phyloP scores from a whole-genome alignment of 2,797 vertebrate genomes.

The Erithacus rubecula region DNA sequence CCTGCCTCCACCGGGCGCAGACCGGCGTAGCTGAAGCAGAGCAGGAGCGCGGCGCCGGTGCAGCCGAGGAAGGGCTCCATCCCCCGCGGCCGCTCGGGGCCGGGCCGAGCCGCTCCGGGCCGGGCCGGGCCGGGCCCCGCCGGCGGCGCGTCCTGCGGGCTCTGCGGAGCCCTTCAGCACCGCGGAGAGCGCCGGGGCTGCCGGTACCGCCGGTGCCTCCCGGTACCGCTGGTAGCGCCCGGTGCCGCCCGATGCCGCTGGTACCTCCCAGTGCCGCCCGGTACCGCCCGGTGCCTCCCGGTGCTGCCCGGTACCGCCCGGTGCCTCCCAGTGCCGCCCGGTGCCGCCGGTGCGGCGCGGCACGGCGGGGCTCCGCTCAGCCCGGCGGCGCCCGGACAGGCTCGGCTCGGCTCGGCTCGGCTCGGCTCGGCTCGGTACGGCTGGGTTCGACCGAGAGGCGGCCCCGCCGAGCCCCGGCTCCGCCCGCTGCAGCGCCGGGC shows the following conservation, averaged over 20 bases:
- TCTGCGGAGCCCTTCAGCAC: slow-evolving; percentile 45
- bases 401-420: neutral
- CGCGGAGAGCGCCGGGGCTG: neutral
- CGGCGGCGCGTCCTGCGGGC: slow-evolving; percentile 38
- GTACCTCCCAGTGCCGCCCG: too few relatives aligned
- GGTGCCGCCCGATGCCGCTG: too few relatives aligned
- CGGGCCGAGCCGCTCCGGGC: neutral
- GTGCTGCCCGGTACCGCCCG: too few relatives aligned
- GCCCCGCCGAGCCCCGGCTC: slow-evolving; percentile 26
- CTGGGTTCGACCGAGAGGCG: neutral
- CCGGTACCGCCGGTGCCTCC: neutral
- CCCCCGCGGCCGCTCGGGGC: slow-evolving; percentile 30
- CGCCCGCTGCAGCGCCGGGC: slow-evolving; percentile 48
- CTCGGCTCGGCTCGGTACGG: neutral
- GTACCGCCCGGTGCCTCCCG: too few relatives aligned
- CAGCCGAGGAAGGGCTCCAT: slow-evolving; percentile 59
- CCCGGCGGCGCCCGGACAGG: neutral
- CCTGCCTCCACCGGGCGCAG: slow-evolving; percentile 75
- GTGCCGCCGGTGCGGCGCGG: neutral
- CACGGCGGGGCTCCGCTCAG: neutral
- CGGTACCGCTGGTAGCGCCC: neutral
- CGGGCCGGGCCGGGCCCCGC: slow-evolving; percentile 32
- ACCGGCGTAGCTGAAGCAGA: slow-evolving; percentile 73
- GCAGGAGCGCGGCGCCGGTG: slow-evolving; percentile 69
- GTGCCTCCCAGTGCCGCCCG: neutral